These are phyloP conservation scores for Helogale parvula DNA, from an alignment of 2,113 vertebrate genomes.

Conservation along the genomic window DNA sequence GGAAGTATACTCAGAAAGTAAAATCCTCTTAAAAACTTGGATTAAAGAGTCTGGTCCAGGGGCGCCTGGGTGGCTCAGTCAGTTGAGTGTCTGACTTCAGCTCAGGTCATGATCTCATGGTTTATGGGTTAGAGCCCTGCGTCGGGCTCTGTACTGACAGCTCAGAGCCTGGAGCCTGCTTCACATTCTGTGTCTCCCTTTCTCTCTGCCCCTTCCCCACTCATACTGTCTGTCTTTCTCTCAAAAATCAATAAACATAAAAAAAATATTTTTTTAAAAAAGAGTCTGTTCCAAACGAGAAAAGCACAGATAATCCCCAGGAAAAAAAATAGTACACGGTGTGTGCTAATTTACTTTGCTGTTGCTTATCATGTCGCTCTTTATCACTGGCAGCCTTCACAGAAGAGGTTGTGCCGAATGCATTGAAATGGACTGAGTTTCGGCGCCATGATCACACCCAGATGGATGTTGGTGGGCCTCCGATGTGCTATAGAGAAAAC, in stretches of 20 bases:
- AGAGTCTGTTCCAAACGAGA: not conserved
- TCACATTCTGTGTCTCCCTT: too few relatives aligned
- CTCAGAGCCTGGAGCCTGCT: too few relatives aligned
- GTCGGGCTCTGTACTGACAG: too few relatives aligned
- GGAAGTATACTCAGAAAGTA: not conserved
- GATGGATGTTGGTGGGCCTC: not conserved
- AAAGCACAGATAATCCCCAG: conserved; percentile 2
- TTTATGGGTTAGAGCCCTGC: too few relatives aligned
- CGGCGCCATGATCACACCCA: not conserved
- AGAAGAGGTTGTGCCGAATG: not conserved
- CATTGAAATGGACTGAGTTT: not conserved
- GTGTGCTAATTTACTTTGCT: not conserved
- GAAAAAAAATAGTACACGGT: fast-evolving
- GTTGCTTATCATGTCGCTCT: not conserved
- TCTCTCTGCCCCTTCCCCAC: too few relatives aligned
- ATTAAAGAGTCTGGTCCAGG: not conserved
- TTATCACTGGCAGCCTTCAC: not conserved
- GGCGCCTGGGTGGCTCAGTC: too few relatives aligned
- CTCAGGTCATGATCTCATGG: too few relatives aligned
- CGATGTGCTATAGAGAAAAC: not conserved
- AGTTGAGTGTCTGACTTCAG: too few relatives aligned
- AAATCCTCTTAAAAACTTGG: not conserved
- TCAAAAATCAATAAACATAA: too few relatives aligned
- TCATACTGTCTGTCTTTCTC: too few relatives aligned
- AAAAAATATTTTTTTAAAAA: not conserved